Evolutionary conservation across 2,113 vertebrate genomes (phyloP).

Genomic region (Coptodon rendalli): DNA sequence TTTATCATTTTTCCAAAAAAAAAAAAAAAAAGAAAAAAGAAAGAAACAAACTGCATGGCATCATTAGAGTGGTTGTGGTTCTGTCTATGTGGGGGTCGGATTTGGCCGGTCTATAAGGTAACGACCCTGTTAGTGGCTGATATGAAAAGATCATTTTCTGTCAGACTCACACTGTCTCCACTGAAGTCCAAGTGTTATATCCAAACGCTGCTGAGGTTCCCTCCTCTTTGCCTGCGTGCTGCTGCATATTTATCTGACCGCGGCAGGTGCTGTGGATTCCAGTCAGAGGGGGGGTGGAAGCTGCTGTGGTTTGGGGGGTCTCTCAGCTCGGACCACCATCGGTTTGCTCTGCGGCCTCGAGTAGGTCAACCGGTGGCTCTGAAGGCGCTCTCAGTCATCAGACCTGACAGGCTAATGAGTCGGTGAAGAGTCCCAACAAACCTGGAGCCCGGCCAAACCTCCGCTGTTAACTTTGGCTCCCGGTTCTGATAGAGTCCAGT

Average conservation of each 20-base stretch:
- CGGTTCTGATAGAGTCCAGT: background rate
- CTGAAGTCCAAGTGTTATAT: background rate
- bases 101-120: background rate
- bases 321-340: conserved; percentile 27
- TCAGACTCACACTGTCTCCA: background rate
- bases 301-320: conserved; percentile 34
- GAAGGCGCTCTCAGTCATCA: conserved; percentile 30
- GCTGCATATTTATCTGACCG: conserved; percentile 7
- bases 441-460: background rate
- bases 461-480: background rate
- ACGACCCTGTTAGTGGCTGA: background rate
- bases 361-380: background rate
- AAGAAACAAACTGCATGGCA: background rate
- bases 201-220: background rate
- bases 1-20: no score
- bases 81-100: background rate
- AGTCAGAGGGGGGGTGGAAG: background rate
- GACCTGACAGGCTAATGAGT: conserved; percentile 50
- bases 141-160: background rate
- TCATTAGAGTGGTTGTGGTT: background rate
- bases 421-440: background rate
- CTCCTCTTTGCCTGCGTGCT: conserved; percentile 4
- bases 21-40: background rate
- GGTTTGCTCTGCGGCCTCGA: conserved; percentile 11
- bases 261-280: conserved; percentile 50